A percentile compares a stretch with the other conserved stretches of the same genome.
phyloP scores from a whole-genome alignment of 2,113 vertebrate species.

The Cairina moschata region DNA sequence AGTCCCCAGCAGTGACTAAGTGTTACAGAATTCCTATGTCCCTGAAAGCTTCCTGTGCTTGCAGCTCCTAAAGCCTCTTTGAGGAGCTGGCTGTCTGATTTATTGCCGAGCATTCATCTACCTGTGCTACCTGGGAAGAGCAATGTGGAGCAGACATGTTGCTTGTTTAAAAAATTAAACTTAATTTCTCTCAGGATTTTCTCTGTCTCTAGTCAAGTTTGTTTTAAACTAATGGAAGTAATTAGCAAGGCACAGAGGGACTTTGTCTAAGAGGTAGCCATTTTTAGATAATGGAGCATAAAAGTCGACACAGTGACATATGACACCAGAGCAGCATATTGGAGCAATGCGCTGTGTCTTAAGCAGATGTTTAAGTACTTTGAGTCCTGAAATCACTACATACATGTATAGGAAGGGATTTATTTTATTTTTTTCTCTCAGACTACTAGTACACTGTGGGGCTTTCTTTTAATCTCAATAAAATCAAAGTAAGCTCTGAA shows the following conservation, averaged over 20 bases:
- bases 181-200: constrained; percentile 60
- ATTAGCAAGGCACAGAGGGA: constrained; percentile 64
- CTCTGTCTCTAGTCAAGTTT: constrained; percentile 65
- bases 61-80: background rate
- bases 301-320: constrained; percentile 68
- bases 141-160: background rate
- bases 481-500: constrained; percentile 41
- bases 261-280: constrained; percentile 37
- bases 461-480: constrained; percentile 40
- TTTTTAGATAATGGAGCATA: constrained; percentile 74
- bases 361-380: constrained; percentile 74
- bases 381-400: background rate
- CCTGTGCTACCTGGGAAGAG: background rate
- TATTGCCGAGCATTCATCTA: background rate
- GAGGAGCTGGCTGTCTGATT: background rate
- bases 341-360: constrained; percentile 37
- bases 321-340: constrained; percentile 57
- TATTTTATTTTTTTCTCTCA: background rate
- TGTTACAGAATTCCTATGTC: accelerated
- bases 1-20: accelerated
- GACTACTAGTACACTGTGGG: background rate
- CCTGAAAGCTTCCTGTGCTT: background rate
- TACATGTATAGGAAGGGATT: background rate
- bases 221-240: constrained; percentile 72
- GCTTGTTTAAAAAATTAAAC: background rate